phyloP scores from a whole-genome alignment of 2,888 invertebrate species.

The Caradrina kadenii region DNA sequence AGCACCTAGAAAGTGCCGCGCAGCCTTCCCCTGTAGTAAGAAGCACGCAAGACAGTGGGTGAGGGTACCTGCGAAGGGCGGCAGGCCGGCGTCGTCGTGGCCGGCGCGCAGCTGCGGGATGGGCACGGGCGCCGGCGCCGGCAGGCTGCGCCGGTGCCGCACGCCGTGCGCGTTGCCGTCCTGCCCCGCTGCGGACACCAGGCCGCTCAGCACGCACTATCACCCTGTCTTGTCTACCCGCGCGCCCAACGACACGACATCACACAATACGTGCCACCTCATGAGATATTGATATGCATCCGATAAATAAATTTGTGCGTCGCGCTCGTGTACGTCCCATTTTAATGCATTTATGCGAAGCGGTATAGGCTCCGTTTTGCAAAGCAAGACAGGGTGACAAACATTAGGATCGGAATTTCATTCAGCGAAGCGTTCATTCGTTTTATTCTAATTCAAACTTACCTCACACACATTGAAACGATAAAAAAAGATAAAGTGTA shows the following conservation, averaged over 20 bases:
- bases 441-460: constrained; percentile 65
- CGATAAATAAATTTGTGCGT: constrained; percentile 32
- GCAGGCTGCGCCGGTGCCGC: constrained; percentile 95
- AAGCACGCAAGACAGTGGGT: neutral
- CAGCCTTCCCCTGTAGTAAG: constrained; percentile 37
- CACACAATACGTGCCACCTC: constrained; percentile 24
- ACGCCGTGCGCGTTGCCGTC: constrained; percentile 95
- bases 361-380: constrained; percentile 63
- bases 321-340: constrained; percentile 43
- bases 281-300: constrained; percentile 3
- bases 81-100: constrained; percentile 68
- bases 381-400: constrained; percentile 84
- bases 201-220: constrained; percentile 77
- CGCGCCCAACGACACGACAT: too few species aligned
- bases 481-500: constrained; percentile 61
- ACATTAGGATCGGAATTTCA: constrained; percentile 66
- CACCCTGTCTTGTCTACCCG: constrained; percentile 57
- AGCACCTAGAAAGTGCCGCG: constrained; percentile 11
- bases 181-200: constrained; percentile 90
- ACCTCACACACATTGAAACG: constrained; percentile 64
- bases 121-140: constrained; percentile 95
- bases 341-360: constrained; percentile 50
- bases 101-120: constrained; percentile 96
- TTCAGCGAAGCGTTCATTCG: constrained; percentile 72
- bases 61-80: constrained; percentile 86